Conservation (phyloP, 2,113 vertebrate species). For the Oncorhynchus mykiss region DNA sequence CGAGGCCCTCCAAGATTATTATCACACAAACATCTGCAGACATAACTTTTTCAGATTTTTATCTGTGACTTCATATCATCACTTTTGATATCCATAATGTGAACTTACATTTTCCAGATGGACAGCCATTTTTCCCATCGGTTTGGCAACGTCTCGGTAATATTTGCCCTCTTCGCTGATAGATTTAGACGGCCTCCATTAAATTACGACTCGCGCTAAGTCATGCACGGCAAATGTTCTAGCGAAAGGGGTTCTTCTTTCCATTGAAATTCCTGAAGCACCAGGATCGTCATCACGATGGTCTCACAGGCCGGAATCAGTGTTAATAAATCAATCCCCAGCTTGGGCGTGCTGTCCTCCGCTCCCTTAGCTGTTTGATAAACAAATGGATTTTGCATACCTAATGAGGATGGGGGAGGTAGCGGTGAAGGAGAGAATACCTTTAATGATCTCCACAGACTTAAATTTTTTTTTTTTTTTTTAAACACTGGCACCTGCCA, state of each 20-base stretch:
- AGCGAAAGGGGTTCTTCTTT: neutral
- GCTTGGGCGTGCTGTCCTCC: conserved; percentile 39
- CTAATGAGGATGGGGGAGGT: conserved; percentile 60
- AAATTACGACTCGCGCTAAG: conserved; percentile 19
- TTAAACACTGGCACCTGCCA: conserved; percentile 45
- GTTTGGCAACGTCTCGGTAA: neutral
- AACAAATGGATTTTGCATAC: conserved; percentile 70
- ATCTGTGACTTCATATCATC: conserved; percentile 51
- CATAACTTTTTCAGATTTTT: conserved; percentile 32
- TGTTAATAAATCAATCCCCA: conserved; percentile 67
- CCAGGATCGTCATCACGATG: conserved; percentile 43
- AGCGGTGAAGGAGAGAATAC: conserved; percentile 54
- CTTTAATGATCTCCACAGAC: conserved; percentile 69
- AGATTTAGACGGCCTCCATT: conserved; percentile 28
- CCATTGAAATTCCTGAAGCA: conserved; percentile 54
- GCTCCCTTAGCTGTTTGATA: conserved; percentile 58
- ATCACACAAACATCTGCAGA: conserved; percentile 60
- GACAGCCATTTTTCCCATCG: conserved; percentile 5
- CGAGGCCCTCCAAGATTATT: conserved; percentile 43
- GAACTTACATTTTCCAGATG: conserved; percentile 56
- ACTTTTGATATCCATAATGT: conserved; percentile 44
- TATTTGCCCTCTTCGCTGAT: conserved; percentile 18
- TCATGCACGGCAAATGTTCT: conserved; percentile 18
- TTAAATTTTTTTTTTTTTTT: too few species aligned
- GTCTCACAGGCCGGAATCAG: conserved; percentile 60